Evolutionary conservation across 2,797 vertebrate species (phyloP).

Genomic region (Echiichthys vipera): DNA sequence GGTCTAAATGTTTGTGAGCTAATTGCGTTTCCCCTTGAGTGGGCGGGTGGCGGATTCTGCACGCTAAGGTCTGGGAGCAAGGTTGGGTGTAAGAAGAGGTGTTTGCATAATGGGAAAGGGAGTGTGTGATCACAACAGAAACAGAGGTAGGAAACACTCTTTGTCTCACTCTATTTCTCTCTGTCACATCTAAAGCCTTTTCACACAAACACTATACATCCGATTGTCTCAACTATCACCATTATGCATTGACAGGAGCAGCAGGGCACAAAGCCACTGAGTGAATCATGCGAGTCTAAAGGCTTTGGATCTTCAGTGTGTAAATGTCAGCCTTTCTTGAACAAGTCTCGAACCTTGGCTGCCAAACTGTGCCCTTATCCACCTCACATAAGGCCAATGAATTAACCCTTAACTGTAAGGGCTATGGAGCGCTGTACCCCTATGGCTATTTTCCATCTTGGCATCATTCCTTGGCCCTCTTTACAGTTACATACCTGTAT

Average conservation of each 20-base stretch:
- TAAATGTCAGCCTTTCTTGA: conserved; percentile 63
- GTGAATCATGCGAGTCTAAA: conserved; percentile 46
- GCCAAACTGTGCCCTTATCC: conserved; percentile 38
- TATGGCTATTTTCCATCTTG: background rate
- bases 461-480: background rate
- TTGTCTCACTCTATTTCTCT: conserved; percentile 21
- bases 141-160: conserved; percentile 8
- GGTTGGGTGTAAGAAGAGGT: conserved; percentile 37
- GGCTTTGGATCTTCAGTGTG: conserved; percentile 32
- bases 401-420: conserved; percentile 32
- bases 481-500: background rate
- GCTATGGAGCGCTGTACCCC: background rate
- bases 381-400: conserved; percentile 19
- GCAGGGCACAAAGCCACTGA: conserved; percentile 45
- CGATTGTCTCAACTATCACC: conserved; percentile 30
- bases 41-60: background rate
- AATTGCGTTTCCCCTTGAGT: conserved; percentile 31
- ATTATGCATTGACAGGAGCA: conserved; percentile 27
- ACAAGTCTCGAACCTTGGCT: conserved; percentile 45
- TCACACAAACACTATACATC: conserved; percentile 8
- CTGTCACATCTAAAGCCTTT: conserved; percentile 11
- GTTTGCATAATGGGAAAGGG: conserved; percentile 54
- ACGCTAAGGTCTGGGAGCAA: conserved; percentile 48
- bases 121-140: conserved; percentile 3
- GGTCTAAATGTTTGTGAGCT: conserved; percentile 34